Base-by-base conservation (phyloP, 30 jellyfish, hydroid and myxozoan species). In the Phacellophora camtschatica region DNA sequence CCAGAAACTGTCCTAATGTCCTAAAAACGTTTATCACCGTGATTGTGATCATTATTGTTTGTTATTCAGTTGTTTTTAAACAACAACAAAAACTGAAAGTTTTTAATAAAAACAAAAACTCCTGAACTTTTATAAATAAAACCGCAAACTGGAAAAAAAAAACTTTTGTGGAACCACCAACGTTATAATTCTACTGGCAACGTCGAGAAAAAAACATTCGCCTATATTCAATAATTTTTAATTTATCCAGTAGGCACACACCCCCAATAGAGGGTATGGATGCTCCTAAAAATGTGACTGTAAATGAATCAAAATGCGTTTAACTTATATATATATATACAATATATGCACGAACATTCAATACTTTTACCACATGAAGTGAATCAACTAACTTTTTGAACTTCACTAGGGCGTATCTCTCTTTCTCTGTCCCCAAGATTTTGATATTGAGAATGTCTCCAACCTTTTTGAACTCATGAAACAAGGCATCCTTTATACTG, bases 401-500 rank as follows among this genome's bases (percentile, higher is more conserved):
- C 43, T 88, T 87, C 10, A 94, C 73, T 13, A 77, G 82, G 1
- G 99, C 99, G 32, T 82, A 65, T 62, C 99, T 83, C n/a, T 94
- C 96, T 22, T 78, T 69, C 12, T 97, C 97, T 7, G 94, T 49
- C 49, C 97, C 99, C 32, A 78, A 35, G 33, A 94, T 83, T 28
- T 51, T 75, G 18, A 88, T 88, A 76, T 94, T 85, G 29, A 83
- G 49, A 23, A 94, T 94, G 49, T 94, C 99, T 4, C 99, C 99
- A 69, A 71, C 78, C 76, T 88, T 94, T 67, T 88, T 88, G 85
- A 94, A 94, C 70, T 94, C 99, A 55, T 94, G 99, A 53, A 89
- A 94, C 55, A 94, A 61, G 1, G 96, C 97, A 66, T 94, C 99
- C 54, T 94, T 90, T 45, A 94, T 69, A 46, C 86, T 88, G 43